Conservation (phyloP, 2,797 vertebrate species). For the Myoxocephalus aenaeus region DNA sequence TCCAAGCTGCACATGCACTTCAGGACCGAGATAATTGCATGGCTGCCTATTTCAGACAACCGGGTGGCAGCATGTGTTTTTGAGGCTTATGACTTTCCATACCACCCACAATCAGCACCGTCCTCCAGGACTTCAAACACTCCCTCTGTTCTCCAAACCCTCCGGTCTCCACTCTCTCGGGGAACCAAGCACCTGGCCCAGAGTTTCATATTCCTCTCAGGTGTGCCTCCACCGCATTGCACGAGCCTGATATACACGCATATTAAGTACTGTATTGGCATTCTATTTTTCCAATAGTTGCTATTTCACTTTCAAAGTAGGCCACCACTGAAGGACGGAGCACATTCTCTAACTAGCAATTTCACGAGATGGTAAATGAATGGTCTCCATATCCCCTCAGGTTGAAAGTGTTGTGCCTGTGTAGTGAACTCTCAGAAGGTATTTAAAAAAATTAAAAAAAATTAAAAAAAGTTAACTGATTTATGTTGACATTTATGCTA, state of each 20-base stretch:
- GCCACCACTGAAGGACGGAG: conserved; percentile 78
- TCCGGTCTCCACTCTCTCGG: conserved; percentile 58
- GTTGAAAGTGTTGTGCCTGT: conserved; percentile 27
- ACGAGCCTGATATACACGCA: conserved; percentile 79
- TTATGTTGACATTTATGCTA: conserved; percentile 18
- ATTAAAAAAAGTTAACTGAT: neutral
- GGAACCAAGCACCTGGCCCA: conserved; percentile 76
- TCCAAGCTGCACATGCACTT: conserved; percentile 42
- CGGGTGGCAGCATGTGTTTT: conserved; percentile 75
- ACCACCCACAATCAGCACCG: conserved; percentile 75
- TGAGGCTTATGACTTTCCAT: conserved; percentile 67
- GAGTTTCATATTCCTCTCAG: conserved; percentile 81
- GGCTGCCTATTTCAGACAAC: conserved; percentile 66
- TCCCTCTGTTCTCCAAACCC: conserved; percentile 69
- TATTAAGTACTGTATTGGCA: conserved; percentile 81
- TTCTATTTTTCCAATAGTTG: conserved; percentile 80
- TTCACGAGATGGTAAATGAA: conserved; percentile 66
- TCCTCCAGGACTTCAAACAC: conserved; percentile 80
- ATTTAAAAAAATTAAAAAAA: conserved; percentile 8
- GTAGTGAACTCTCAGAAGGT: neutral
- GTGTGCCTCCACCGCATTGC: conserved; percentile 70
- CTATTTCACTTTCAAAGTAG: conserved; percentile 83
- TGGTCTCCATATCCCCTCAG: conserved; percentile 43
- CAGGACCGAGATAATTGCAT: conserved; percentile 57
- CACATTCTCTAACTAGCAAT: conserved; percentile 70